A percentile compares a stretch with the other conserved stretches of the same genome.
phyloP scores from a whole-genome alignment of 2,113 vertebrate species.

The pig (Sus scrofa) region DNA sequence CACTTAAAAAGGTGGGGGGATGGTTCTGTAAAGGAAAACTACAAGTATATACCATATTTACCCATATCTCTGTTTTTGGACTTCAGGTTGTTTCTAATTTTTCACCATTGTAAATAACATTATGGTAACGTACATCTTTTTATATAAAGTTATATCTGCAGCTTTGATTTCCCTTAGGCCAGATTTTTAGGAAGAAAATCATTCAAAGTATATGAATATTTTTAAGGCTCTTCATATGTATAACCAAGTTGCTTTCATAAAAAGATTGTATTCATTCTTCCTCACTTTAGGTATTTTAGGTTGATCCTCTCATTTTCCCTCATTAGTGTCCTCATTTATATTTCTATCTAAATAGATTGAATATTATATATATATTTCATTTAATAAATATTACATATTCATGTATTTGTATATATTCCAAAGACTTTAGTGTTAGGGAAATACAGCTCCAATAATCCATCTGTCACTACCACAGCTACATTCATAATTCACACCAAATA shows the following conservation, averaged over 20 bases:
- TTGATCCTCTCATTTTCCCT: neutral
- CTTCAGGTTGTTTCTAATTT: neutral
- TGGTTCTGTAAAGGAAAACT: neutral
- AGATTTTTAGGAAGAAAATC: conserved; percentile 38
- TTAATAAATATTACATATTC: neutral
- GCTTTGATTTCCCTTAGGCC: neutral
- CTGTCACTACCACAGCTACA: neutral
- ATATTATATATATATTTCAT: neutral
- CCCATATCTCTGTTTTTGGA: neutral
- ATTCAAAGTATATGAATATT: neutral
- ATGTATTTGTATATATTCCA: neutral
- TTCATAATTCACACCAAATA: neutral
- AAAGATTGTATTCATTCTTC: neutral
- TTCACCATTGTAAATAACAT: neutral
- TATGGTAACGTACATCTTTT: neutral
- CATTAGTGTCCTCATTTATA: neutral
- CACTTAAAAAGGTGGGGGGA: neutral
- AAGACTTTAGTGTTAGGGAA: neutral
- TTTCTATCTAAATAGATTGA: neutral
- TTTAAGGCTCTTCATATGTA: neutral
- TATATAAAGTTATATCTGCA: conserved; percentile 20
- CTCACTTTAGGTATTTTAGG: neutral
- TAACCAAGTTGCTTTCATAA: conserved; percentile 28
- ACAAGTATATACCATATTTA: neutral
- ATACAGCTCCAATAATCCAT: neutral